Evolutionary conservation across 2,888 invertebrate genomes (phyloP).

Genomic region (Pandemis corylana): DNA sequence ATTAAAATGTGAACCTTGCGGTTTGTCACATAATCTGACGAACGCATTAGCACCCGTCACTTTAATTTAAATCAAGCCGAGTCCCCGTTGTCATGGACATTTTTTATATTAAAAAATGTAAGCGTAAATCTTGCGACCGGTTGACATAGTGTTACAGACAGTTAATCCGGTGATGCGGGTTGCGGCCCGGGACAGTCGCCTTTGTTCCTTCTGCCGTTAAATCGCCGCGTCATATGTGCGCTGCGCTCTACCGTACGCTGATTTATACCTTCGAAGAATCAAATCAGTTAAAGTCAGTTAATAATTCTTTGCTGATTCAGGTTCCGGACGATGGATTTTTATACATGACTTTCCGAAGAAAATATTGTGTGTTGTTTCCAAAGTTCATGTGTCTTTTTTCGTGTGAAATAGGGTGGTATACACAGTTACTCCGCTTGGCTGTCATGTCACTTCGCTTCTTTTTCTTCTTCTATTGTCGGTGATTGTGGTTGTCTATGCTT

Average conservation of each 20-base stretch:
- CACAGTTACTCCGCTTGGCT: too few species aligned
- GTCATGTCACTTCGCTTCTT: too few species aligned
- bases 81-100: background rate
- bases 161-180: constrained; percentile 80
- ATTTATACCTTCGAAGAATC: constrained; percentile 40
- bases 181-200: constrained; percentile 64
- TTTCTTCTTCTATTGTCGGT: too few species aligned
- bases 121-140: constrained; percentile 77
- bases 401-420: too few species aligned
- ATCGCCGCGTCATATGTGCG: constrained; percentile 64
- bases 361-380: too few species aligned
- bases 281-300: constrained; percentile 31
- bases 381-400: too few species aligned
- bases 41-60: background rate
- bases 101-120: constrained; percentile 54
- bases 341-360: too few species aligned
- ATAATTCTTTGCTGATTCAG: constrained; percentile 13
- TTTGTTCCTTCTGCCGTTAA: constrained; percentile 63
- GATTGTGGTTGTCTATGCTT: too few species aligned
- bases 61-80: background rate
- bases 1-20: too few species aligned
- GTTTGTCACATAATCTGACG: background rate
- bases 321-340: background rate
- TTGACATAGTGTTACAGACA: constrained; percentile 79
- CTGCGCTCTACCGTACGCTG: constrained; percentile 47